Conservation (phyloP, 2,797 vertebrate species). For the Darevskia nairensis region DNA sequence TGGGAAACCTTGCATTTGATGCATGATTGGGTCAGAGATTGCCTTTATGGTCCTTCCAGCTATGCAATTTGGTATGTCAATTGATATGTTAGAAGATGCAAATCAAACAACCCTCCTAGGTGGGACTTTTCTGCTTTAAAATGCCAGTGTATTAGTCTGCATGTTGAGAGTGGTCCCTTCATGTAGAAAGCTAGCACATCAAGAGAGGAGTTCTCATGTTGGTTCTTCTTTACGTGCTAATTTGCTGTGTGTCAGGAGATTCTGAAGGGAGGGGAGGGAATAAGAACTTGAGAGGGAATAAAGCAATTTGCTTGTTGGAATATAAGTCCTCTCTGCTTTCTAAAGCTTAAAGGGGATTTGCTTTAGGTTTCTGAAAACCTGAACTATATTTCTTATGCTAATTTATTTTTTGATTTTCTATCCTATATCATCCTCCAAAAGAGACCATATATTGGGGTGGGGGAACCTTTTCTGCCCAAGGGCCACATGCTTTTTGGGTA, state of each 20-base stretch:
- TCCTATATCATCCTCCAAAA: no score
- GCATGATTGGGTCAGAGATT: not conserved
- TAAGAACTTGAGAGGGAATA: not conserved
- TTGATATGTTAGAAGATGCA: not conserved
- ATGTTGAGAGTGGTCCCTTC: not conserved
- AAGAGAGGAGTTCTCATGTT: not conserved
- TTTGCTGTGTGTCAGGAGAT: no score
- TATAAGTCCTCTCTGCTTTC: conserved; percentile 41
- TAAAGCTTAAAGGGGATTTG: no score
- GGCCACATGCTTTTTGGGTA: no score
- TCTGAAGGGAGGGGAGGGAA: no score
- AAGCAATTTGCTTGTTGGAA: conserved; percentile 34
- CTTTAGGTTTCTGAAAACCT: no score
- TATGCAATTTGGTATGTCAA: not conserved
- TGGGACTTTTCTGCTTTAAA: not conserved
- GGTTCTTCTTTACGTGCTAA: not conserved
- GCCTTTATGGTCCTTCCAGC: not conserved
- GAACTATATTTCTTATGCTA: no score
- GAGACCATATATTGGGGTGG: no score
- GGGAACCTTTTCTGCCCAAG: no score
- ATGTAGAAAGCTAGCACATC: not conserved
- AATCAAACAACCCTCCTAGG: not conserved
- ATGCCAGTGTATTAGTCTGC: not conserved
- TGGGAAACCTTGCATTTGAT: no score
- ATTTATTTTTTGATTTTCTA: no score